Evolutionary conservation across 2,113 vertebrate species (phyloP).

Genomic region (Numida meleagris): DNA sequence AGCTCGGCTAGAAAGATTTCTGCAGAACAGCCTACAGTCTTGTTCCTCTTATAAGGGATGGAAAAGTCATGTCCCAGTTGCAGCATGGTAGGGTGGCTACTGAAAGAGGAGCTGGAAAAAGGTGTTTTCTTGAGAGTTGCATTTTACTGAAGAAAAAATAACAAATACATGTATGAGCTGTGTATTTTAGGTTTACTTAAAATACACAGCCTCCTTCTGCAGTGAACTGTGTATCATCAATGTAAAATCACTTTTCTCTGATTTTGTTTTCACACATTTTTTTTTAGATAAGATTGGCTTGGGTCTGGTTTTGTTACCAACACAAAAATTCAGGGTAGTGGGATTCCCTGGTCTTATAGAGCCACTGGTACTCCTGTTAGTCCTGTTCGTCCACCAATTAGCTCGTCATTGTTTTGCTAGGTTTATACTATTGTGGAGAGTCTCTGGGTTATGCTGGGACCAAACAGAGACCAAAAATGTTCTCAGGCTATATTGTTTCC

Average conservation of each 20-base stretch:
- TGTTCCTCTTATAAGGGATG: not conserved
- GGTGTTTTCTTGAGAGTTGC: not conserved
- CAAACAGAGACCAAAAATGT: not conserved
- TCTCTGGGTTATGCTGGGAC: not conserved
- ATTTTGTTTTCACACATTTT: not conserved
- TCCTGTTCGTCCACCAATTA: not conserved
- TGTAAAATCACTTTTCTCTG: not conserved
- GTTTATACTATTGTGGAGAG: not conserved
- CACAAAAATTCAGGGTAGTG: not conserved
- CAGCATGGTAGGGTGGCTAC: not conserved
- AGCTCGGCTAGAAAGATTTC: not conserved
- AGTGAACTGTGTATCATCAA: rapidly evolving
- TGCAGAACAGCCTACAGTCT: not conserved
- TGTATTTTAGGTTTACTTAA: not conserved
- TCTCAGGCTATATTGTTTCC: not conserved
- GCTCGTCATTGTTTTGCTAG: not conserved
- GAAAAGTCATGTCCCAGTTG: not conserved
- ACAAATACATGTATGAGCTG: not conserved
- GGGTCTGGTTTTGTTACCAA: not conserved
- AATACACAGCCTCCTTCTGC: not conserved
- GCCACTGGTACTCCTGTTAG: not conserved
- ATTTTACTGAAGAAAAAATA: not conserved
- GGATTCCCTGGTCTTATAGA: not conserved
- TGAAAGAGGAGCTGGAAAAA: not conserved
- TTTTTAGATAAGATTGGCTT: not conserved